phyloP scores from a whole-genome alignment of 2,888 invertebrate species.

The Macaria notata region DNA sequence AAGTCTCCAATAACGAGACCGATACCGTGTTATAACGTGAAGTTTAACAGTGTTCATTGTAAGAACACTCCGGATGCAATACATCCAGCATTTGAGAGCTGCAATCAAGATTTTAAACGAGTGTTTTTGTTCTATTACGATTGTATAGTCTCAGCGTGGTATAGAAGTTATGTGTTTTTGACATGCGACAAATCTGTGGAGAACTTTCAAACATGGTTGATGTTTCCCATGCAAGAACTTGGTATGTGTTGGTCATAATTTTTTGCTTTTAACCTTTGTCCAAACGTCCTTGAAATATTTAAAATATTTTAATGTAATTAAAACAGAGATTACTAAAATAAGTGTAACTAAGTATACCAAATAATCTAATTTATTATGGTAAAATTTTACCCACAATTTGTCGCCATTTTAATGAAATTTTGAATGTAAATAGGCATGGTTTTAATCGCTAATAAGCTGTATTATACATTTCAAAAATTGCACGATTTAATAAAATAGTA shows the following conservation, averaged over 20 bases:
- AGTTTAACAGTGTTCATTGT: slow-evolving; percentile 57
- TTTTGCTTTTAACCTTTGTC: neutral
- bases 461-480: slow-evolving; percentile 17
- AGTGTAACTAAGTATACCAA: too few relatives aligned
- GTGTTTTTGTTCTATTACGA: slow-evolving; percentile 60
- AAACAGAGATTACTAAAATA: too few relatives aligned
- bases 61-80: slow-evolving; percentile 55
- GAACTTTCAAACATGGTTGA: slow-evolving; percentile 63
- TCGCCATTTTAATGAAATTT: too few relatives aligned
- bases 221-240: slow-evolving; percentile 52
- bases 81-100: slow-evolving; percentile 63
- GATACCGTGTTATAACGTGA: slow-evolving; percentile 57
- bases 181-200: slow-evolving; percentile 56
- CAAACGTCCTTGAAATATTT: too few relatives aligned
- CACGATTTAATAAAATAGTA: slow-evolving; percentile 6
- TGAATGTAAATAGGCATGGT: slow-evolving; percentile 29
- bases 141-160: slow-evolving; percentile 58
- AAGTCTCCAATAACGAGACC: slow-evolving; percentile 47
- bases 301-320: too few relatives aligned
- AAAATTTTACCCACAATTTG: too few relatives aligned
- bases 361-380: too few relatives aligned
- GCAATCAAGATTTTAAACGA: slow-evolving; percentile 52
- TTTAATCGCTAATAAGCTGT: slow-evolving; percentile 17
- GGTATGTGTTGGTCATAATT: slow-evolving; percentile 65
- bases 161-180: slow-evolving; percentile 50